These are phyloP conservation scores for Drosophila ironensis DNA, from an alignment of 1,140 invertebrate species.

Conservation along the genomic window DNA sequence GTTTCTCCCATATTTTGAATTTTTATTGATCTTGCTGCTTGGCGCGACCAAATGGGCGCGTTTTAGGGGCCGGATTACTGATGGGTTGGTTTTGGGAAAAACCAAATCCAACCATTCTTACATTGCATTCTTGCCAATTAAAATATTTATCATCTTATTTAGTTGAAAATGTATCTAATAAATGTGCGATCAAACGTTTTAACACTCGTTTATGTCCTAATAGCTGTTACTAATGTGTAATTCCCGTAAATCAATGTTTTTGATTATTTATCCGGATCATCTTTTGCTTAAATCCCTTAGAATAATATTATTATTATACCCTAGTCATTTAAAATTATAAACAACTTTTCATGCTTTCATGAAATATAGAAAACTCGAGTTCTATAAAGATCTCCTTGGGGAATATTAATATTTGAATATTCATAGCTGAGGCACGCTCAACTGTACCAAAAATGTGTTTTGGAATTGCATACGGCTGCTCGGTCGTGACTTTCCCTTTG, in stretches of 20 bases:
- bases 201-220: no score
- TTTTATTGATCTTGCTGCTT: conserved; percentile 53
- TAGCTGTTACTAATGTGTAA: no score
- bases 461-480: conserved; percentile 6
- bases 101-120: conserved; percentile 7
- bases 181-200: no score
- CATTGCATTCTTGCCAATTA: no score
- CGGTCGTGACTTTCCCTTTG: conserved; percentile 64
- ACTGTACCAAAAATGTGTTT: conserved; percentile 19
- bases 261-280: background rate
- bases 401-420: no score
- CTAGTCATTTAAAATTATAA: background rate
- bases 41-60: conserved; percentile 30
- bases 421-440: no score
- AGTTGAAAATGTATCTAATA: background rate
- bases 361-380: no score
- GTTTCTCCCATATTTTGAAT: conserved; percentile 49
- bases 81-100: conserved; percentile 7
- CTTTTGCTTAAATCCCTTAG: background rate
- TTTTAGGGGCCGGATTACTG: conserved; percentile 32
- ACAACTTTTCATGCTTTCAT: no score
- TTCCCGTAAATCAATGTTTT: no score
- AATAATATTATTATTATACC: background rate
- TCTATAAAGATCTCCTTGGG: no score
- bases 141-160: background rate